These are phyloP conservation scores for Euthynnus affinis DNA, from an alignment of 2,797 vertebrate genomes.

Conservation along the genomic window DNA sequence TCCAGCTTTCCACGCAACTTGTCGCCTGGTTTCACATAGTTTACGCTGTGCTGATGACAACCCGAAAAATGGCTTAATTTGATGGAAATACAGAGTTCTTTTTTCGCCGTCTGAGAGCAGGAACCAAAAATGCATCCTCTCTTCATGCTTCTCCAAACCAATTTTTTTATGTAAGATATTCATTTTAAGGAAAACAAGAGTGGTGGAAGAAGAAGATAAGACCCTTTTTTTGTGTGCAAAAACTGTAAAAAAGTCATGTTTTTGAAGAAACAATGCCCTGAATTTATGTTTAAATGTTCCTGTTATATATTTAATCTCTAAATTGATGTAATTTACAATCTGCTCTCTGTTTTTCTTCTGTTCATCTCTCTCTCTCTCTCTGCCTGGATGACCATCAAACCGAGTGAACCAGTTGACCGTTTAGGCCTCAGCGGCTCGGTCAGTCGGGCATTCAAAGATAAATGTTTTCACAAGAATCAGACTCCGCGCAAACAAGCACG, in stretches of 20 bases:
- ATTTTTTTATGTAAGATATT: not conserved
- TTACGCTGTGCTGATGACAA: too few species aligned
- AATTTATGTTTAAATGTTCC: not conserved
- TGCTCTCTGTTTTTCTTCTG: not conserved
- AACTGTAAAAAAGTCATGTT: not conserved
- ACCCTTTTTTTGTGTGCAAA: not conserved
- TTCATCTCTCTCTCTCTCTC: not conserved
- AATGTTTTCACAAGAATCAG: conserved; percentile 43
- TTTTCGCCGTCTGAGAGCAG: not conserved
- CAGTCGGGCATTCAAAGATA: conserved; percentile 32
- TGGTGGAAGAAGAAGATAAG: not conserved
- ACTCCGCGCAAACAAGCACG: conserved; percentile 4
- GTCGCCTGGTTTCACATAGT: not conserved
- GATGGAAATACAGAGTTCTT: not conserved
- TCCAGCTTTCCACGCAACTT: too few species aligned
- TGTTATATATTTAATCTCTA: too few species aligned
- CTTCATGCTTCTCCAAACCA: not conserved
- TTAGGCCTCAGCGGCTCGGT: conserved; percentile 30
- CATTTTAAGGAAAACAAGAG: not conserved
- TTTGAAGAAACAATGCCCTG: not conserved
- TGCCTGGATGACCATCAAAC: conserved; percentile 33
- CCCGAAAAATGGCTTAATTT: not conserved
- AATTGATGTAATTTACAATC: not conserved
- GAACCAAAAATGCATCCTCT: not conserved
- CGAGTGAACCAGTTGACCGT: conserved; percentile 36